A percentile compares a stretch with the other conserved stretches of the same genome.
Conservation (phyloP, 2,888 invertebrate genomes). For the Chloroclysta siterata region DNA sequence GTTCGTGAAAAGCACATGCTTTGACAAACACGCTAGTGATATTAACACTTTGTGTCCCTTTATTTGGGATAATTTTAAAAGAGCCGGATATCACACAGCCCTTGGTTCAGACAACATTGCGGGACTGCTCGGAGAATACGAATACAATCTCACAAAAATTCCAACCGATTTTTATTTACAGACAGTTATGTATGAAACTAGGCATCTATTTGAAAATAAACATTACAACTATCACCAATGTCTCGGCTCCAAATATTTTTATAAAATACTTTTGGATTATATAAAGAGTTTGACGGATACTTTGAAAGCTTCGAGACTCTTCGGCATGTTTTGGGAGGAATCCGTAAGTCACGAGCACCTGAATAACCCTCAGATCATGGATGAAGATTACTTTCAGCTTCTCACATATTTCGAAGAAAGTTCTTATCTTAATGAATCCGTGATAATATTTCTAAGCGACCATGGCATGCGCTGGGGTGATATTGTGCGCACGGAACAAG, state of each 20-base stretch:
- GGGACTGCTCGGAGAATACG: conserved; percentile 49
- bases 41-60: conserved; percentile 88
- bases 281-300: conserved; percentile 84
- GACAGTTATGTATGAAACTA: conserved; percentile 87
- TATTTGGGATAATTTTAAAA: conserved; percentile 91
- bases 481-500: conserved; percentile 91
- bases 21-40: conserved; percentile 5
- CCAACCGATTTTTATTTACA: conserved; percentile 93
- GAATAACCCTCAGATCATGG: conserved; percentile 89
- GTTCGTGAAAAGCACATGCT: conserved; percentile 72
- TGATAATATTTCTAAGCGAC: conserved; percentile 91
- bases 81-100: conserved; percentile 88
- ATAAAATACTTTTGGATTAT: conserved; percentile 88
- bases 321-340: conserved; percentile 92
- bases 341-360: conserved; percentile 92
- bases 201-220: conserved; percentile 85
- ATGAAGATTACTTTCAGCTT: conserved; percentile 85
- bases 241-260: conserved; percentile 86
- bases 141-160: conserved; percentile 81
- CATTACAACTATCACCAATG: conserved; percentile 87
- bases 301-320: conserved; percentile 85
- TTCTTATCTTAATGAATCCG: conserved; percentile 86
- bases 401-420: conserved; percentile 76
- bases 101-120: conserved; percentile 91
- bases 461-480: conserved; percentile 94